Conservation (phyloP, 2,888 invertebrate species). For the Ochropacha duplaris region DNA sequence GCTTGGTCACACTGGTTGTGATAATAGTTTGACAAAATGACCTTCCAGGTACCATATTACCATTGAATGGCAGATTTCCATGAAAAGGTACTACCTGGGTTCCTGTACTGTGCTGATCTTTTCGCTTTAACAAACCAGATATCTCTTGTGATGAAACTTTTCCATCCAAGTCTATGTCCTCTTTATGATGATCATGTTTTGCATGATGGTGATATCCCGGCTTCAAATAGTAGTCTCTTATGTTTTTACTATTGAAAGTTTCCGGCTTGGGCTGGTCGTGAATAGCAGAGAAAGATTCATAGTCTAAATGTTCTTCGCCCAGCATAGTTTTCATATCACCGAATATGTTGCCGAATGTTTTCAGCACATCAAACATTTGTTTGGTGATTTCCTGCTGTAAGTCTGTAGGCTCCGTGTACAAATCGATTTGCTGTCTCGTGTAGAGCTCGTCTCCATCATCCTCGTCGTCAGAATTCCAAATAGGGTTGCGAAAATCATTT, state of each 20-base stretch:
- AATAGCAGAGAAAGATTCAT: slow-evolving; percentile 15
- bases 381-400: slow-evolving; percentile 59
- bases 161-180: slow-evolving; percentile 70
- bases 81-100: slow-evolving; percentile 48
- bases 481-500: slow-evolving; percentile 76
- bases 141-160: slow-evolving; percentile 72
- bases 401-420: slow-evolving; percentile 42
- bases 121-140: slow-evolving; percentile 64
- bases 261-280: slow-evolving; percentile 32
- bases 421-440: slow-evolving; percentile 50
- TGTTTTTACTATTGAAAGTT: slow-evolving; percentile 46
- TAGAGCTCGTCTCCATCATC: slow-evolving; percentile 73
- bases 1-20: slow-evolving; percentile 69
- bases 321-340: slow-evolving; percentile 63
- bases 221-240: slow-evolving; percentile 73
- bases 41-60: slow-evolving; percentile 57
- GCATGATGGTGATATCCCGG: slow-evolving; percentile 59
- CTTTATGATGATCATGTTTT: slow-evolving; percentile 42
- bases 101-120: slow-evolving; percentile 35
- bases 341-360: slow-evolving; percentile 62
- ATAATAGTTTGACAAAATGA: slow-evolving; percentile 73
- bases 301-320: slow-evolving; percentile 39
- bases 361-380: slow-evolving; percentile 69
- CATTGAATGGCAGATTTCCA: slow-evolving; percentile 56
- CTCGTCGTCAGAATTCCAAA: slow-evolving; percentile 75